A percentile compares a stretch with the other conserved stretches of the same genome.
Conservation (phyloP, 2,113 vertebrate genomes). For the Pristiophorus japonicus region DNA sequence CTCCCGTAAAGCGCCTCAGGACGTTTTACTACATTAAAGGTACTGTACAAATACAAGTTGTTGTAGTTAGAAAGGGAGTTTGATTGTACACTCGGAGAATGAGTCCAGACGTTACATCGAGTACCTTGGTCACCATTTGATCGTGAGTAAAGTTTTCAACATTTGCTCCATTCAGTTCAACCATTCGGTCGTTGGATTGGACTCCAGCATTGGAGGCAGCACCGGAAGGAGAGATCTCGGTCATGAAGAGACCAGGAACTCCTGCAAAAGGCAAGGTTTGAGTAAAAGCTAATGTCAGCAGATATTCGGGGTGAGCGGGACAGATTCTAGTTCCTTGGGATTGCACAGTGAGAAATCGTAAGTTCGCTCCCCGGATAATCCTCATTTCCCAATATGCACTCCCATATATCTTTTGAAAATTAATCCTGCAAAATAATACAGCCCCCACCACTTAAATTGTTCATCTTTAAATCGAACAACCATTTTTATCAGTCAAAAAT, state of each 20-base stretch:
- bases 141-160: conserved; percentile 67
- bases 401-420: not conserved
- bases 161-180: conserved; percentile 82
- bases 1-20: not conserved
- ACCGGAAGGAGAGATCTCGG: conserved; percentile 58
- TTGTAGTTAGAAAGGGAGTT: not conserved
- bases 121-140: conserved; percentile 69
- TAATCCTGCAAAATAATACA: not conserved
- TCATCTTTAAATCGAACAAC: not conserved
- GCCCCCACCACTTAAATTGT: not conserved
- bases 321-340: not conserved
- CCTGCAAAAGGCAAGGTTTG: conserved; percentile 51
- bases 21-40: not conserved
- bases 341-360: no score
- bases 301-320: not conserved
- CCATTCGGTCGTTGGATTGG: conserved; percentile 63
- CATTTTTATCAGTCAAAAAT: not conserved
- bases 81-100: not conserved
- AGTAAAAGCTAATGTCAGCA: not conserved
- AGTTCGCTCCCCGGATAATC: not conserved
- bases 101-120: not conserved
- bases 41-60: not conserved
- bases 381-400: not conserved
- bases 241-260: conserved; percentile 66
- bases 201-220: conserved; percentile 76